Conservation (phyloP, 2,888 invertebrate genomes). For the Idaea biselata region DNA sequence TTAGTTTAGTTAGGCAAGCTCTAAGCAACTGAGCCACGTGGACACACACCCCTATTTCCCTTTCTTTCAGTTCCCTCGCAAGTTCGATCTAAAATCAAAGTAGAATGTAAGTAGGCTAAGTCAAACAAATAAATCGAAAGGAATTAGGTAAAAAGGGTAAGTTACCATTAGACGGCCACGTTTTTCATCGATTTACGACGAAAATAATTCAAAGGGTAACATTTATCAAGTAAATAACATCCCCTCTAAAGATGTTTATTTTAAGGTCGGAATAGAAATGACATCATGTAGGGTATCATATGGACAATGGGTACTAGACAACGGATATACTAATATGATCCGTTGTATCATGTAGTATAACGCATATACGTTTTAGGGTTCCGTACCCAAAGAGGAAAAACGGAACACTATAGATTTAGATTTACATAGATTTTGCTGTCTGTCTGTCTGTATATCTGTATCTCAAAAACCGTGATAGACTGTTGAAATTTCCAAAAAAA, state of each 20-base stretch:
- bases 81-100: not conserved
- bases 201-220: not conserved
- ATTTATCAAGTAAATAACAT: constrained; percentile 1
- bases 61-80: not conserved
- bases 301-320: too few species aligned
- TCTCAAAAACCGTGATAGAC: too few species aligned
- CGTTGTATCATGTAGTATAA: too few species aligned
- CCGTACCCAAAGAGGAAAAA: too few species aligned
- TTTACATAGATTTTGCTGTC: too few species aligned
- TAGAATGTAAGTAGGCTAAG: not conserved
- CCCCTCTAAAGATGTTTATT: not conserved
- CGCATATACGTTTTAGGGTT: too few species aligned
- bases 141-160: not conserved
- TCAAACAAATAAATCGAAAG: not conserved
- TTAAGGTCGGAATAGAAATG: not conserved
- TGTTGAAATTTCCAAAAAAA: too few species aligned
- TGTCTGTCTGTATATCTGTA: too few species aligned
- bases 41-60: not conserved
- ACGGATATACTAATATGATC: too few species aligned
- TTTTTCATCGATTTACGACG: constrained; percentile 1
- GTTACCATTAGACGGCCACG: not conserved
- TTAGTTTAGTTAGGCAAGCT: too few species aligned
- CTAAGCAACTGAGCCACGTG: too few species aligned
- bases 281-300: not conserved
- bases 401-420: too few species aligned